A percentile compares a stretch with the other conserved stretches of the same genome.
These are phyloP conservation scores for Margaritifera margaritifera DNA, from an alignment of 2,888 invertebrate genomes.

Conservation along the genomic window DNA sequence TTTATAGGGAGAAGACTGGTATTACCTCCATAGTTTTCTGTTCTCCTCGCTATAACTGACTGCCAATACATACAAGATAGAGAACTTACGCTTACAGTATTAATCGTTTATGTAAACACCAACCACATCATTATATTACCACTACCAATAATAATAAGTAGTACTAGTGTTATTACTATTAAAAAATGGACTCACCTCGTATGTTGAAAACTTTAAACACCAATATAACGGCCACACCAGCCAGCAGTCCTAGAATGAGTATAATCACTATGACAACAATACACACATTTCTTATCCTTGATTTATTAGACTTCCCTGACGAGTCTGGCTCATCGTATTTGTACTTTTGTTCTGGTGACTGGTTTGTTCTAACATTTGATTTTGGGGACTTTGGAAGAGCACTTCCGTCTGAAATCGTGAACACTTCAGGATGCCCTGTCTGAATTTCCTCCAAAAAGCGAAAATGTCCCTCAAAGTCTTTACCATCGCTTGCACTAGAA, in stretches of 20 bases:
- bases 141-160: too few relatives aligned
- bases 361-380: slow-evolving; percentile 7
- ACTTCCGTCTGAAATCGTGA: slow-evolving; percentile 19
- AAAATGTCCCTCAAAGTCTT: slow-evolving; percentile 21
- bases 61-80: too few relatives aligned
- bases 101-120: too few relatives aligned
- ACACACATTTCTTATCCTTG: slow-evolving; percentile 17
- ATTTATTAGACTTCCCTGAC: neutral
- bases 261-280: slow-evolving; percentile 28
- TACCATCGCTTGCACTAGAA: slow-evolving; percentile 8
- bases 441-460: slow-evolving; percentile 18
- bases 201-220: slow-evolving; percentile 41
- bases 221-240: slow-evolving; percentile 50
- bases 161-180: neutral
- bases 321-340: slow-evolving; percentile 18
- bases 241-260: slow-evolving; percentile 32
- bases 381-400: too few relatives aligned
- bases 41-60: too few relatives aligned
- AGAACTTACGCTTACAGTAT: too few relatives aligned
- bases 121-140: too few relatives aligned
- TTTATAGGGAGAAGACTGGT: too few relatives aligned
- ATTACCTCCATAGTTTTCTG: too few relatives aligned
- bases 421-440: slow-evolving; percentile 23
- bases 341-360: slow-evolving; percentile 28
- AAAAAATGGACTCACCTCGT: slow-evolving; percentile 21